Evolutionary conservation across 2,797 vertebrate species (phyloP).

Genomic region (Acropternis orthonyx): DNA sequence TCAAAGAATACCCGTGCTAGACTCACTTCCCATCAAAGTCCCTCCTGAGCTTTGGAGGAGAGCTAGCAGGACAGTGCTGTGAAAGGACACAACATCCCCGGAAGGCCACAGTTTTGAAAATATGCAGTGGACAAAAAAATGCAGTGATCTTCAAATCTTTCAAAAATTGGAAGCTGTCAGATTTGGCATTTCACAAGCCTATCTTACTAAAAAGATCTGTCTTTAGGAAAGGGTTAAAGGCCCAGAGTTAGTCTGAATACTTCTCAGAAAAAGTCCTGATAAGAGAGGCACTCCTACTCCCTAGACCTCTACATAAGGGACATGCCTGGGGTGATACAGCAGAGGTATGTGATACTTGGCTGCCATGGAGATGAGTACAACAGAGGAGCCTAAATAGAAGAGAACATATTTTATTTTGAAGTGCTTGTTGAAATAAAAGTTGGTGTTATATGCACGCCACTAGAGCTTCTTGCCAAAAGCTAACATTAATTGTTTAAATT

Average conservation of each 20-base stretch:
- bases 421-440: constrained; percentile 2
- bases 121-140: not conserved
- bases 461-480: constrained; percentile 29
- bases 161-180: not conserved
- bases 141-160: not conserved
- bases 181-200: not conserved
- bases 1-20: not conserved
- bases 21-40: not conserved
- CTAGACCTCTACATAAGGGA: not conserved
- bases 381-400: not conserved
- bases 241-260: not conserved
- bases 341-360: not conserved
- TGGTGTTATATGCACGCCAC: not conserved
- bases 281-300: not conserved
- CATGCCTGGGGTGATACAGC: not conserved
- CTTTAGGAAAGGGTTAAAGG: not conserved
- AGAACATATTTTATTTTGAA: constrained; percentile 22
- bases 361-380: not conserved
- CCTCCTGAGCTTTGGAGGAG: not conserved
- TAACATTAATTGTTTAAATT: constrained; percentile 50
- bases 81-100: not conserved
- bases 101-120: not conserved
- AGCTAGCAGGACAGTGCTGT: not conserved
- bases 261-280: not conserved
- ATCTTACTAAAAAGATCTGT: not conserved